These are phyloP conservation scores for Notamacropus eugenii DNA, from an alignment of 2,797 vertebrate species.

Conservation along the genomic window DNA sequence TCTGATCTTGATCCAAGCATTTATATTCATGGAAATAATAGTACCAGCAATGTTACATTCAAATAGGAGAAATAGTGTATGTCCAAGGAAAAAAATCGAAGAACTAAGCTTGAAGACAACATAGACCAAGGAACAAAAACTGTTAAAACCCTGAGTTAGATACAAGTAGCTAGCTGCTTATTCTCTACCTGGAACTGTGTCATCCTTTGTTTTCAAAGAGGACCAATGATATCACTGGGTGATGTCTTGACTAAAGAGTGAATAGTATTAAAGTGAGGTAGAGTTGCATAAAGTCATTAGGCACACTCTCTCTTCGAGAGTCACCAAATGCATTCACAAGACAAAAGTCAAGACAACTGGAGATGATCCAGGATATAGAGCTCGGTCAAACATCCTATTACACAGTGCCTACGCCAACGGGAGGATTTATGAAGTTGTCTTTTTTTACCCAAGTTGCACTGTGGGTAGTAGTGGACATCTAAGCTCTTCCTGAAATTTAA, in stretches of 20 bases:
- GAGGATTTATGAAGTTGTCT: not conserved
- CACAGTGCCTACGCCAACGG: not conserved
- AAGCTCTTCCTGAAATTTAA: not conserved
- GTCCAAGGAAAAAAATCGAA: not conserved
- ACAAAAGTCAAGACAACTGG: not conserved
- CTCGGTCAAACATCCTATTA: not conserved
- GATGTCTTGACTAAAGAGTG: not conserved
- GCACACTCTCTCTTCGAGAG: not conserved
- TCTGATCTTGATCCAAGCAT: not conserved
- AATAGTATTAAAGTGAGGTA: not conserved
- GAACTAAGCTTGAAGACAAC: not conserved
- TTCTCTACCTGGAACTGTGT: not conserved
- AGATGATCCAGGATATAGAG: not conserved
- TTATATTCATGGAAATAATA: not conserved
- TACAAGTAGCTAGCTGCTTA: not conserved
- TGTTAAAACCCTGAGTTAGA: not conserved
- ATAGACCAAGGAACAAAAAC: not conserved
- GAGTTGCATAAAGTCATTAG: not conserved
- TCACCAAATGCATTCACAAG: not conserved
- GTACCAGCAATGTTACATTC: not conserved
- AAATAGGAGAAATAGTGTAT: not conserved
- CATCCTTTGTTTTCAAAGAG: not conserved
- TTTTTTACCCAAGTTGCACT: not conserved
- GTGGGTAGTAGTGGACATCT: not conserved
- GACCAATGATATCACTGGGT: not conserved